Conservation (phyloP, 1,140 invertebrate species). For the Drosophila ironensis region DNA sequence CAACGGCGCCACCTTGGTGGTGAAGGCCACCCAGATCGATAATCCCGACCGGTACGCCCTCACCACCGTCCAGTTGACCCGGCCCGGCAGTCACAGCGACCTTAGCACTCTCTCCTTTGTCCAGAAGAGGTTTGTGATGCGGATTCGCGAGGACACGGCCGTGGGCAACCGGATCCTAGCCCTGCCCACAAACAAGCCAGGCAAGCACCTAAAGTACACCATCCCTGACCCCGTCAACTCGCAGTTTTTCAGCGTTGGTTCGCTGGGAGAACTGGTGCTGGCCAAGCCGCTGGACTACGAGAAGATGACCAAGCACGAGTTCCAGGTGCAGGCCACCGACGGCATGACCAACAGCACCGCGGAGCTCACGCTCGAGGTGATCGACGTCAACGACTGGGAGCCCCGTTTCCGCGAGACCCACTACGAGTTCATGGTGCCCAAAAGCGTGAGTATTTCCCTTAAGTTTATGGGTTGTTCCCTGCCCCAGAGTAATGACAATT, state of each 20-base stretch:
- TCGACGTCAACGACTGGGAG: slow-evolving; percentile 96
- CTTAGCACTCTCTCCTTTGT: slow-evolving; percentile 85
- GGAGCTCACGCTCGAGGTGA: slow-evolving; percentile 89
- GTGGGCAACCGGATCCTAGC: slow-evolving; percentile 87
- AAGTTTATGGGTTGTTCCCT: too few species aligned
- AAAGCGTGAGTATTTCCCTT: slow-evolving; percentile 71
- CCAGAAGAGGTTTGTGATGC: slow-evolving; percentile 88
- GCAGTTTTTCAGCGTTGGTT: slow-evolving; percentile 86
- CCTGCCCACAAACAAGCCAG: slow-evolving; percentile 85
- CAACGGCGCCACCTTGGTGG: slow-evolving; percentile 87
- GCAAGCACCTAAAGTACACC: slow-evolving; percentile 83
- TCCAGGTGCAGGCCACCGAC: slow-evolving; percentile 92
- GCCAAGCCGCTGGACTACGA: slow-evolving; percentile 92
- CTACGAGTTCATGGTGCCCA: slow-evolving; percentile 89
- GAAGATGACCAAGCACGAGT: slow-evolving; percentile 86
- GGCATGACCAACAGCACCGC: slow-evolving; percentile 84
- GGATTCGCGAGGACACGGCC: slow-evolving; percentile 89
- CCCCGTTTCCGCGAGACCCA: slow-evolving; percentile 93
- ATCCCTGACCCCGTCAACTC: slow-evolving; percentile 77
- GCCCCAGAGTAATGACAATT: too few species aligned
- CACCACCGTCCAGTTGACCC: slow-evolving; percentile 88
- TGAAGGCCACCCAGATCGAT: slow-evolving; percentile 92
- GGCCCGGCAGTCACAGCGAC: slow-evolving; percentile 80
- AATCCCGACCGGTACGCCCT: slow-evolving; percentile 94
- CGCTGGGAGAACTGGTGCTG: slow-evolving; percentile 91